Evolutionary conservation across 2,113 vertebrate genomes (phyloP).

Genomic region (Mesoclemmys tuberculata): DNA sequence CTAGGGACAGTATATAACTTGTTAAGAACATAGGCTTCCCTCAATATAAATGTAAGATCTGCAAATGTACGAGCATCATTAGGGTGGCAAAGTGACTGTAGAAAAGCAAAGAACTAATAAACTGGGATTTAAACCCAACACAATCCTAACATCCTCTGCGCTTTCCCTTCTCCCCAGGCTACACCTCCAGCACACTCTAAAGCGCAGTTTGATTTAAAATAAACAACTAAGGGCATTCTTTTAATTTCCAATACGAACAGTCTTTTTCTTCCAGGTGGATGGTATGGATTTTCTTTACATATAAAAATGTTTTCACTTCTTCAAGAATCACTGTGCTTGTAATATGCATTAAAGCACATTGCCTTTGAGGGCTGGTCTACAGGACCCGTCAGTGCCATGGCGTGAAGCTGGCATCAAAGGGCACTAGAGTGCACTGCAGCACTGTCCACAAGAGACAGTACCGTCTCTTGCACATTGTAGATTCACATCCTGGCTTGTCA

Average conservation of each 20-base stretch:
- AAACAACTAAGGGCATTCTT: neutral
- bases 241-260: constrained; percentile 33
- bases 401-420: neutral
- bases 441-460: neutral
- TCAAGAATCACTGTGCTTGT: rapidly evolving
- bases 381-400: rapidly evolving
- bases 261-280: neutral
- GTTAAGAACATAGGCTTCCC: neutral
- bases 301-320: neutral
- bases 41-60: neutral
- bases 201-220: neutral
- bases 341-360: neutral
- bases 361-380: neutral
- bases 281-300: constrained; percentile 14
- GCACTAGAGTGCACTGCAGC: neutral
- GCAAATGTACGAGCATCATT: neutral
- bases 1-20: neutral
- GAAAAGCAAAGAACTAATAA: neutral
- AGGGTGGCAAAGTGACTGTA: neutral
- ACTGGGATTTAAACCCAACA: neutral
- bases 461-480: neutral
- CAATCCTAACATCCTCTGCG: neutral
- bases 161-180: neutral
- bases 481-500: neutral
- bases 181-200: neutral